Base-by-base conservation (phyloP, 2,888 invertebrate genomes). In the Carterocephalus palaemon region DNA sequence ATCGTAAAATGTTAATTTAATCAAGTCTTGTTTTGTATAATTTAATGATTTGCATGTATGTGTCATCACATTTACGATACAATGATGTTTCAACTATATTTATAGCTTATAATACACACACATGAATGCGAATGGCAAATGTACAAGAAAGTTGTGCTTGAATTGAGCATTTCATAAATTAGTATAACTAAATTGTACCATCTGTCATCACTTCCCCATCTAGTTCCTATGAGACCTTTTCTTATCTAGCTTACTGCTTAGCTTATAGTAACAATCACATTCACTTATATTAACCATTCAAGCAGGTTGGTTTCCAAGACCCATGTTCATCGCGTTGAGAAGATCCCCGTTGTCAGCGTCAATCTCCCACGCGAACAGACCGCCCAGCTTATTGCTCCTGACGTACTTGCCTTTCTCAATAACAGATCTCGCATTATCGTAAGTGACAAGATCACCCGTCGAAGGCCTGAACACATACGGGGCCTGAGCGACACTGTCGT, bases 401-500 rank as follows among this genome's bases (percentile, higher is more conserved):
- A 83, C 86, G 50, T 86, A 86, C 54, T 86, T 86, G 2, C 77
- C 86, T 53, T 86, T 86, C 49, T 82, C 86, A 15, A 84, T 84
- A 22, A 78, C 77, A 0, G 86, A 86, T 53, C 86, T 68, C 0
- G 80, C 75, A 49, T 86, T 81, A 16, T 86, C 86, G 49, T 86
- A 86, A 0, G 86, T 85, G 13, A 86, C 67, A 2, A 86, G 59
- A 39, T 86, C 86, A 1, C 86, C 86, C 3, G 83, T 84, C 4
- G 72, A 62, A 4, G 73, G 72, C 33, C 71, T 73, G 60, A 83
- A 86, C n/a, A 86, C 86, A 47, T 83, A 86, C 0, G 86, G 81
- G 0, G 85, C 86, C 51, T 86, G 78, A 1, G 86, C 86, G 1
- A 81, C 75, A 7, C 69, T 79, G 33, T 86, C 86, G 13, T 85